These are phyloP conservation scores for Pristionchus japonicus DNA, from an alignment of 2,888 invertebrate species.

Conservation along the genomic window DNA sequence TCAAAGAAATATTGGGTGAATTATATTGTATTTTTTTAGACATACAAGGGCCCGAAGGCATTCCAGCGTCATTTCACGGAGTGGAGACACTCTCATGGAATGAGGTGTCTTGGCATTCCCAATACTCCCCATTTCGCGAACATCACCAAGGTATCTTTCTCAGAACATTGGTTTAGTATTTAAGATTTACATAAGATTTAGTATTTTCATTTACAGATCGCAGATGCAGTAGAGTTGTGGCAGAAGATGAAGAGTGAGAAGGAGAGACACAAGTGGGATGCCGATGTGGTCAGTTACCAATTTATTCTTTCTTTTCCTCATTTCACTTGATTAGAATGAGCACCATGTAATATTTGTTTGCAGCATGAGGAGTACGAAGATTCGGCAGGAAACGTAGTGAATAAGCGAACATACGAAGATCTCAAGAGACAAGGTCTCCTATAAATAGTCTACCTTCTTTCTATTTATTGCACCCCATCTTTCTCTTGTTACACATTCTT, in stretches of 20 bases:
- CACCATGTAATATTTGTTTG: neutral
- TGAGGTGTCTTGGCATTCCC: conserved; percentile 98
- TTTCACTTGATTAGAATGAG: no score
- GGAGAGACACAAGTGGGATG: conserved; percentile 80
- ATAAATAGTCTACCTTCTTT: conserved; percentile 77
- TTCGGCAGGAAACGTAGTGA: conserved; percentile 97
- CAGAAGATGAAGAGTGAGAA: conserved; percentile 96
- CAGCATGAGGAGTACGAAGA: conserved; percentile 95
- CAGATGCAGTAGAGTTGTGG: conserved; percentile 84
- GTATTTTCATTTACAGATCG: conserved; percentile 61
- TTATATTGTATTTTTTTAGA: conserved; percentile 46
- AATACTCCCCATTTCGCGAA: conserved; percentile 99
- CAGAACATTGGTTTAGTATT: no score
- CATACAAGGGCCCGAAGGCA: conserved; percentile 97
- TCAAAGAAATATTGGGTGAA: neutral
- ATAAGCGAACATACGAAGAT: conserved; percentile 97
- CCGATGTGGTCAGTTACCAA: conserved; percentile 46
- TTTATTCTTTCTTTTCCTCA: neutral
- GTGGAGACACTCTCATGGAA: conserved; percentile 87
- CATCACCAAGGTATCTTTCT: conserved; percentile 92
- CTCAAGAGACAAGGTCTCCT: conserved; percentile 96
- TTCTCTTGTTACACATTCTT: neutral
- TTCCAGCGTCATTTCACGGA: conserved; percentile 98
- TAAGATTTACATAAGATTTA: no score
- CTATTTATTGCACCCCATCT: neutral